Percentiles rank a stretch among this genome's conserved stretches.
Conservation (phyloP, 2,797 vertebrate species). For the Helarctos malayanus region DNA sequence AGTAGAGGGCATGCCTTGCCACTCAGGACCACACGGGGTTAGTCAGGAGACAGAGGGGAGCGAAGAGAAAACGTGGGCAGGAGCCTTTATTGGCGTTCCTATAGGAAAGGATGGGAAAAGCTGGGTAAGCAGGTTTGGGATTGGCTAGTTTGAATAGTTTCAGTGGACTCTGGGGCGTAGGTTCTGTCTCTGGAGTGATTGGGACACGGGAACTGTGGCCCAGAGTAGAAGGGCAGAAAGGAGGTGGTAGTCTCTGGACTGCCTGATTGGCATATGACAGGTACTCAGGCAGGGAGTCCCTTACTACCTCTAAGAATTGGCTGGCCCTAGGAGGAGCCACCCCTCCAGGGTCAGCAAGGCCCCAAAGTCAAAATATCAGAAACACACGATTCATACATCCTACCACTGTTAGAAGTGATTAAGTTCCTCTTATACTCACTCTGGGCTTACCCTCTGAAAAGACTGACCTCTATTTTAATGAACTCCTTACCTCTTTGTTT, state of each 20-base stretch:
- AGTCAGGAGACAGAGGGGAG: not conserved
- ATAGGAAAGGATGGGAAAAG: not conserved
- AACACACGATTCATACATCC: not conserved
- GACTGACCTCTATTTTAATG: not conserved
- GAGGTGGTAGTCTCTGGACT: not conserved
- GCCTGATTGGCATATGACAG: not conserved
- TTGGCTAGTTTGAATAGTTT: not conserved
- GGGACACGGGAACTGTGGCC: not conserved
- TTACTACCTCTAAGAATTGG: not conserved
- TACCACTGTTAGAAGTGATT: not conserved
- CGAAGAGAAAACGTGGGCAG: not conserved
- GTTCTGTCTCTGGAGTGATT: not conserved
- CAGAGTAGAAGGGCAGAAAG: not conserved
- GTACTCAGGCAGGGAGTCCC: not conserved
- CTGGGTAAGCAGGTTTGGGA: not conserved
- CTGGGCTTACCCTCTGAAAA: not conserved
- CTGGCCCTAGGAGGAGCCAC: not conserved
- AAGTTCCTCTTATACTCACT: not conserved
- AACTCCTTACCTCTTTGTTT: not conserved
- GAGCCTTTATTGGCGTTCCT: not conserved
- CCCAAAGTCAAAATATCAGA: not conserved
- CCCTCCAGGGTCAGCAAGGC: not conserved
- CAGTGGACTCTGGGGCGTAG: not conserved
- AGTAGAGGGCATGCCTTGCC: not conserved
- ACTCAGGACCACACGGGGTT: too few relatives aligned